Evolutionary conservation across 53 echinoderm and acorn worm genomes (phyloP).

Genomic region (Paracentrotus lividus): DNA sequence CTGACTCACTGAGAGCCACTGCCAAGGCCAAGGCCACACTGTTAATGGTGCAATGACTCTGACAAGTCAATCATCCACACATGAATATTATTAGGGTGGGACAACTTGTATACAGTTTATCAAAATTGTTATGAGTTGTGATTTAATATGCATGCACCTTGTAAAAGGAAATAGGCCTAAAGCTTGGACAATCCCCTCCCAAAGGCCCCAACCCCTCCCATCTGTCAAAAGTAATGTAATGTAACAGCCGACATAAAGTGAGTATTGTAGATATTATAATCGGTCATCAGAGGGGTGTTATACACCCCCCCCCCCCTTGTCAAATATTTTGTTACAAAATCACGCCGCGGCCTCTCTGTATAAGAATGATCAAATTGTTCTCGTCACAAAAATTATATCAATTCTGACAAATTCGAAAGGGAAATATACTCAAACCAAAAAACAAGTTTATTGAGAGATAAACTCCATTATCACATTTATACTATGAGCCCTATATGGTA

Average conservation of each 20-base stretch:
- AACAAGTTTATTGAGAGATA: neutral
- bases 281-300: neutral
- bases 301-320: neutral
- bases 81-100: neutral
- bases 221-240: neutral
- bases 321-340: neutral
- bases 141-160: no score
- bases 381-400: neutral
- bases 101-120: neutral
- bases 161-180: no score
- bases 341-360: neutral
- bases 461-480: neutral
- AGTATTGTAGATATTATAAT: neutral
- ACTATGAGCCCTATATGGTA: neutral
- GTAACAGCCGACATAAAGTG: neutral
- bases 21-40: neutral
- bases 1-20: neutral
- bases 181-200: no score
- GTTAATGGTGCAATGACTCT: conserved; percentile 2
- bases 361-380: neutral
- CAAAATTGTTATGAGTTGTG: no score
- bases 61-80: neutral
- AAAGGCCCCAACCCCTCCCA: neutral
- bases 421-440: neutral
- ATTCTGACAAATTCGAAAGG: neutral